Conservation (phyloP, 2,797 vertebrate genomes). For the Nannoperca obscura region DNA sequence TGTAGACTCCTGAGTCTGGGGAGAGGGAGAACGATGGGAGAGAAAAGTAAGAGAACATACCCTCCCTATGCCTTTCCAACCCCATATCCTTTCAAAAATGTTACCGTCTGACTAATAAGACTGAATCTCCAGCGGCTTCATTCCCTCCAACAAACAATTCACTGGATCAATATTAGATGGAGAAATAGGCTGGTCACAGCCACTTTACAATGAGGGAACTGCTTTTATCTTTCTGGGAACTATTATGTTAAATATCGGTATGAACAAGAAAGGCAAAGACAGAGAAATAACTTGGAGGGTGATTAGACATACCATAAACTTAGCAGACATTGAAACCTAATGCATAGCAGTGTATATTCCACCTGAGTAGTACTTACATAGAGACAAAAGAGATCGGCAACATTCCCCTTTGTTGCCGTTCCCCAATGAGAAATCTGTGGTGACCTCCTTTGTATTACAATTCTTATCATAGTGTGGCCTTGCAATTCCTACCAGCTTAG, state of each 20-base stretch:
- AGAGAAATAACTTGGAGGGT: slow-evolving; percentile 46
- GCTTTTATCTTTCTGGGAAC: slow-evolving; percentile 55
- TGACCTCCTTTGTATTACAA: slow-evolving; percentile 65
- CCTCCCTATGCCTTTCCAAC: slow-evolving; percentile 44
- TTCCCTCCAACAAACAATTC: slow-evolving; percentile 66
- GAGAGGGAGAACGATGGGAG: slow-evolving; percentile 57
- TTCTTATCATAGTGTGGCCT: slow-evolving; percentile 63
- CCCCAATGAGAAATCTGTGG: slow-evolving; percentile 63
- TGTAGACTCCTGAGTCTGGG: slow-evolving; percentile 59
- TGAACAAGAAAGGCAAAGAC: slow-evolving; percentile 70
- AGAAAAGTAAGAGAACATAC: slow-evolving; percentile 46
- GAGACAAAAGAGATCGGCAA: slow-evolving; percentile 75
- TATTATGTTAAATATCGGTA: slow-evolving; percentile 56
- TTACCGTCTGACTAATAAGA: slow-evolving; percentile 67
- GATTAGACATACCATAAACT: slow-evolving; percentile 68
- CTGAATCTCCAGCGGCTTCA: slow-evolving; percentile 65
- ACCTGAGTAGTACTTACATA: slow-evolving; percentile 86
- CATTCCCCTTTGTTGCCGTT: slow-evolving; percentile 70
- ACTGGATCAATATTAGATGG: slow-evolving; percentile 72
- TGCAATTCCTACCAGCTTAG: slow-evolving; percentile 65
- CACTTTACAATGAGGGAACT: slow-evolving; percentile 64
- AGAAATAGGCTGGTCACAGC: slow-evolving; percentile 65
- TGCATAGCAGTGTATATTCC: slow-evolving; percentile 86
- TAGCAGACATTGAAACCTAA: slow-evolving; percentile 76
- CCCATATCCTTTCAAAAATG: slow-evolving; percentile 56